Conservation (phyloP, 37 sponge, comb jelly and placozoan genomes). For the Petrosia ficiformis region DNA sequence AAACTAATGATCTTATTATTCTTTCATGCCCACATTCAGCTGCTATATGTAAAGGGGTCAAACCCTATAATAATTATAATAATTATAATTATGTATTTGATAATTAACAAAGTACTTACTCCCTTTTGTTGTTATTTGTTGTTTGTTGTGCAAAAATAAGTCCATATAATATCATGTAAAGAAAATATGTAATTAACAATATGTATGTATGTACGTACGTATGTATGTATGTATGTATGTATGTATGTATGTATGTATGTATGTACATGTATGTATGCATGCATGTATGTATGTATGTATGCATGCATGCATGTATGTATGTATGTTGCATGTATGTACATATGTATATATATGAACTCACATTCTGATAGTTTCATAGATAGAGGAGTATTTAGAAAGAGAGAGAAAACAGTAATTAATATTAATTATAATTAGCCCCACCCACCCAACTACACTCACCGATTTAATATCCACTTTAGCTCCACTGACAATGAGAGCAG, state of each 20-base stretch:
- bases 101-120: not conserved
- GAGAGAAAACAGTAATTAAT: not conserved
- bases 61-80: slow-evolving; percentile 31
- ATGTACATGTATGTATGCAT: not conserved
- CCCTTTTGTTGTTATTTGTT: too few relatives aligned
- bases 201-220: not conserved
- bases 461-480: slow-evolving; percentile 60
- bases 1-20: slow-evolving; percentile 41
- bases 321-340: not conserved
- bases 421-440: not conserved
- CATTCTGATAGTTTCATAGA: not conserved
- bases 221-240: not conserved
- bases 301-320: not conserved
- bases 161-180: not conserved
- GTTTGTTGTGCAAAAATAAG: too few relatives aligned
- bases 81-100: not conserved
- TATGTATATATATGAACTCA: not conserved
- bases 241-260: not conserved
- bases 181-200: too few relatives aligned
- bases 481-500: slow-evolving; percentile 58
- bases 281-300: not conserved
- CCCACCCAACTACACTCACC: slow-evolving; percentile 26
- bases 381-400: not conserved
- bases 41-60: slow-evolving; percentile 80
- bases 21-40: slow-evolving; percentile 65